Evolutionary conservation across 2,113 vertebrate species (phyloP).

Genomic region (Trochalopteron elliotii): DNA sequence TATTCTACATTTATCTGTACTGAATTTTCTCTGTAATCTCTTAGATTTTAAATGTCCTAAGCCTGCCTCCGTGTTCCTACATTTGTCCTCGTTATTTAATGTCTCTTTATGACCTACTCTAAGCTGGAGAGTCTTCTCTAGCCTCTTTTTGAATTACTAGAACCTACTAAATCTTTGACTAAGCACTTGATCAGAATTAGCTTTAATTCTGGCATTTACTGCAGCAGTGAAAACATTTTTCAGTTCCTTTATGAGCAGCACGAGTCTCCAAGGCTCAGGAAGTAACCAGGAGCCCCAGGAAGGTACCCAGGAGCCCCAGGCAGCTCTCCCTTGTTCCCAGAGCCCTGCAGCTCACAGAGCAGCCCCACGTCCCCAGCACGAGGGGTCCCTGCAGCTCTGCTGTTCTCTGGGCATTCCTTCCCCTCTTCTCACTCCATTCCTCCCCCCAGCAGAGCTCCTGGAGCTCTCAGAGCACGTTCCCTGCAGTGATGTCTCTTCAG

Average conservation of each 20-base stretch:
- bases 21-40: slow-evolving; percentile 52
- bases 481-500: background rate
- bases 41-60: slow-evolving; percentile 56
- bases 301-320: background rate
- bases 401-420: no score
- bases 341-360: background rate
- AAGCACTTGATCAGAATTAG: background rate
- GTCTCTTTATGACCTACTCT: slow-evolving; percentile 30
- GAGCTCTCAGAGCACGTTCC: background rate
- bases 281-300: background rate
- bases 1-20: slow-evolving; percentile 63
- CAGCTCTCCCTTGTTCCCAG: background rate
- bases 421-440: background rate
- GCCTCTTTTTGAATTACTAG: slow-evolving; percentile 18
- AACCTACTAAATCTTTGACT: slow-evolving; percentile 31
- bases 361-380: accelerated
- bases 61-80: background rate
- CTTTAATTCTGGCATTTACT: slow-evolving; percentile 31
- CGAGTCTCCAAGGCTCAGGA: background rate
- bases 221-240: slow-evolving; percentile 1
- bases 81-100: slow-evolving; percentile 63
- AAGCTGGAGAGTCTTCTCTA: slow-evolving; percentile 21
- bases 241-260: background rate
- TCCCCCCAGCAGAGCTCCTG: background rate
- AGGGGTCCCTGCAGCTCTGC: background rate